Evolutionary conservation across 2,888 invertebrate species (phyloP), one percentile per base, ranked within the genome.

Genomic region (Dendrolimus pini): DNA sequence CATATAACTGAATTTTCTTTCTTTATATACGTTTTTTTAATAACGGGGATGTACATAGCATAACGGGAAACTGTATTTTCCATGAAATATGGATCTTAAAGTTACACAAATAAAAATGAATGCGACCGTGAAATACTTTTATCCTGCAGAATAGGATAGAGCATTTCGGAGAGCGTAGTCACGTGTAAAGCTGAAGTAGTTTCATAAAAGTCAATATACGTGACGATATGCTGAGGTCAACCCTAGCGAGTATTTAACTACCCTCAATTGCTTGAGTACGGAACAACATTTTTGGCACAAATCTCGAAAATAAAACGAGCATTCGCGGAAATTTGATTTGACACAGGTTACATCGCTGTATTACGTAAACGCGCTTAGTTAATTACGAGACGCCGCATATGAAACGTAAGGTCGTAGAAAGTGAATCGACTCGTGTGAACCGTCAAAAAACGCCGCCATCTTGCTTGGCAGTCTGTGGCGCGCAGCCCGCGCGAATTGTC

Each of bases 371-470:
- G 75, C 83, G 78, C 81, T 85, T 83, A 82, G 81, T 84, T 89
- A 89, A 89, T 90, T 89, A 88, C 80, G 78, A 84, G 84, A 82
- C 85, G 81, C 84, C 84, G 81, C 84, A 88, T 82, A 86, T 84
- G 47, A 47, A 85, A 82, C 80, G 82, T 90, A 89, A 90, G 89
- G 89, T 89, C 89, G 89, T 90, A 90, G 89, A 90, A 90, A 90
- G 89, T 90, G 89, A 90, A 89, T 88, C 82, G 89, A 80, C 88
- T 86, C 80, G 87, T 89, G 89, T 89, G 89, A 90, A 89, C 87
- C 83, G 83, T 86, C 89, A 85, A 89, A 90, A 87, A 88, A 89
- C 82, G 66, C 84, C 85, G 85, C 89, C 88, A 87, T 89, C 81
- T 89, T 88, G 82, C 81, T 89, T 88, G 82, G 75, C 86, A 90